Conservation (phyloP, 2,113 vertebrate genomes). For the Grammomys surdaster region DNA sequence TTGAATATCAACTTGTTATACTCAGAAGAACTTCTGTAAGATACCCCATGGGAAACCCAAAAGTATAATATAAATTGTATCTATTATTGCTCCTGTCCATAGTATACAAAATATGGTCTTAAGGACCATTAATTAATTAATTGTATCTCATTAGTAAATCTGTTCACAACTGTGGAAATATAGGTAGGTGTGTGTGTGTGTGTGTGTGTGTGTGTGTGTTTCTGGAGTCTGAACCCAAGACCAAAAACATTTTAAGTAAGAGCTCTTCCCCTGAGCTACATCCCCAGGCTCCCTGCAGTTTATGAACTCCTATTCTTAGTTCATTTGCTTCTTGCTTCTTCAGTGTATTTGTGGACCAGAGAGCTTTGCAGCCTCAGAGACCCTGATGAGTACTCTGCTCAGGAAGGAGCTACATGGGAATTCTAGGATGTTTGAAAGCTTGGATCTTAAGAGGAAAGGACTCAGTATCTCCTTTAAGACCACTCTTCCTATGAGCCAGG, state of each 20-base stretch:
- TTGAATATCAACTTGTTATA: constrained; percentile 18
- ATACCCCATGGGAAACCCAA: neutral
- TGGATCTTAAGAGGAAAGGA: neutral
- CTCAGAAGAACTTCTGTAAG: neutral
- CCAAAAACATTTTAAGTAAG: neutral
- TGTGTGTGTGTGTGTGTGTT: neutral
- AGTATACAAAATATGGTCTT: neutral
- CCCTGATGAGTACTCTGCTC: neutral
- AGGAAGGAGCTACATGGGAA: constrained; percentile 2
- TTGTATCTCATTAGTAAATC: neutral
- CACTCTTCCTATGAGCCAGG: constrained; percentile 4
- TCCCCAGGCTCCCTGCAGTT: neutral
- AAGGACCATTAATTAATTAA: too few relatives aligned
- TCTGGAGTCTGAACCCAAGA: neutral
- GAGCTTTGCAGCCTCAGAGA: neutral
- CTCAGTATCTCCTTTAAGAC: constrained; percentile 35
- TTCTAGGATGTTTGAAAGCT: neutral
- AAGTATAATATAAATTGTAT: neutral
- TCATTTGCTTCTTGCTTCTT: neutral
- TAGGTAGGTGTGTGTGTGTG: neutral
- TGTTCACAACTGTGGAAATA: neutral
- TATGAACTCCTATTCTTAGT: neutral
- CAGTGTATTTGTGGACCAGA: neutral
- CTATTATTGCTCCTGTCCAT: neutral
- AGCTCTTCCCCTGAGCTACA: neutral